Conservation (phyloP, 1,140 invertebrate species). For the Ditylenchus dipsaci region DNA sequence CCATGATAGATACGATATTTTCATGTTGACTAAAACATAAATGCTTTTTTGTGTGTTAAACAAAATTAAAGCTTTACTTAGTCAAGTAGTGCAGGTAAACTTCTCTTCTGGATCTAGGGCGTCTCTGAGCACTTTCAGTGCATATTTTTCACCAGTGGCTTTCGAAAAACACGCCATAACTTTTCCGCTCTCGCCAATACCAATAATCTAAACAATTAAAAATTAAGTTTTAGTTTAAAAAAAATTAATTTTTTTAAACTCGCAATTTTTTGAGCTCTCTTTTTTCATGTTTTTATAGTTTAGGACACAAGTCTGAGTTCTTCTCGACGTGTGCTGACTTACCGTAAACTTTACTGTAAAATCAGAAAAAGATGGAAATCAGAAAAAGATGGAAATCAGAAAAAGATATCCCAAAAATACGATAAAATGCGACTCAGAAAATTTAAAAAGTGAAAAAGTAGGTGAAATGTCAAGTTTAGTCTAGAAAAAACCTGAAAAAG, state of each 20-base stretch:
- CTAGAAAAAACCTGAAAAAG: too few relatives aligned
- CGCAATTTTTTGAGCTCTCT: neutral
- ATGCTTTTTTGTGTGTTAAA: slow-evolving; percentile 15
- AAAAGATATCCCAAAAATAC: too few relatives aligned
- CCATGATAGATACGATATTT: slow-evolving; percentile 86
- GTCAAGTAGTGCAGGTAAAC: slow-evolving; percentile 91
- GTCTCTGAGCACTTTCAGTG: slow-evolving; percentile 85
- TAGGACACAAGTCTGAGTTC: too few relatives aligned
- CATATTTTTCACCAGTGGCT: slow-evolving; percentile 71
- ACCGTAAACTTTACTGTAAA: too few relatives aligned
- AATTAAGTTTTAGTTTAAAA: too few relatives aligned
- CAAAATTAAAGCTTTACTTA: slow-evolving; percentile 27
- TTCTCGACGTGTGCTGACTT: too few relatives aligned
- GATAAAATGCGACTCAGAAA: too few relatives aligned
- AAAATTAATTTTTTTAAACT: neutral
- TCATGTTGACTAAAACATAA: slow-evolving; percentile 71
- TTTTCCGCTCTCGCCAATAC: slow-evolving; percentile 96
- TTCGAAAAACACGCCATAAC: slow-evolving; percentile 69
- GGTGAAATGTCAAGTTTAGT: too few relatives aligned
- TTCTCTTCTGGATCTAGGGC: slow-evolving; percentile 82
- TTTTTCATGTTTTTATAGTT: neutral
- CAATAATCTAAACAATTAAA: slow-evolving; percentile 67
- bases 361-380: too few relatives aligned
- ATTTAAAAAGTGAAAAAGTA: too few relatives aligned
- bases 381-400: too few relatives aligned